A percentile compares a stretch with the other conserved stretches of the same genome.
phyloP scores from a whole-genome alignment of 1,140 invertebrate genomes.

The Lerema accius region DNA sequence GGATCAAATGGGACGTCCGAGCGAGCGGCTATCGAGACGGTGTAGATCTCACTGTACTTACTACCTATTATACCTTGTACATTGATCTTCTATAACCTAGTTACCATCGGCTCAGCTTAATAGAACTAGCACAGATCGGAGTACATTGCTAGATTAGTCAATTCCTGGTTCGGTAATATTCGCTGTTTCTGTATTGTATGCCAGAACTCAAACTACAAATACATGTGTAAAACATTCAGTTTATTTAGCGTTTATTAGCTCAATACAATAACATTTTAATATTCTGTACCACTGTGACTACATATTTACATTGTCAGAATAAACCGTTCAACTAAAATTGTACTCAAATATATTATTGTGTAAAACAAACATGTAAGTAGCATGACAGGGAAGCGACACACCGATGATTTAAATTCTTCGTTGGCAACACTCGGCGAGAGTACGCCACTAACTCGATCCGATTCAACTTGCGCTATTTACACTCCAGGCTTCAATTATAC shows the following conservation, averaged over 20 bases:
- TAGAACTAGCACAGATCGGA: neutral
- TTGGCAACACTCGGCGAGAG: slow-evolving; percentile 59
- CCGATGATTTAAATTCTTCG: slow-evolving; percentile 14
- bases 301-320: too few relatives aligned
- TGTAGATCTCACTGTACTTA: neutral
- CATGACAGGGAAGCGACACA: neutral
- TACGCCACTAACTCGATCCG: slow-evolving; percentile 74
- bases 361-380: neutral
- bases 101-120: neutral
- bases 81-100: slow-evolving; percentile 6
- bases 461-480: slow-evolving; percentile 78
- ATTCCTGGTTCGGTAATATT: neutral
- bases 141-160: too few relatives aligned
- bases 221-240: too few relatives aligned
- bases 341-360: neutral
- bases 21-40: slow-evolving; percentile 6
- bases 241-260: too few relatives aligned
- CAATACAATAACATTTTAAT: too few relatives aligned
- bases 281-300: too few relatives aligned
- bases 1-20: slow-evolving; percentile 20
- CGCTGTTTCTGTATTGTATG: neutral
- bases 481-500: slow-evolving; percentile 74
- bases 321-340: too few relatives aligned
- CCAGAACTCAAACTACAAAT: too few relatives aligned
- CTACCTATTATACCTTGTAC: neutral